Evolutionary conservation across 2,888 invertebrate species (phyloP).

Genomic region (Polyploca ridens): DNA sequence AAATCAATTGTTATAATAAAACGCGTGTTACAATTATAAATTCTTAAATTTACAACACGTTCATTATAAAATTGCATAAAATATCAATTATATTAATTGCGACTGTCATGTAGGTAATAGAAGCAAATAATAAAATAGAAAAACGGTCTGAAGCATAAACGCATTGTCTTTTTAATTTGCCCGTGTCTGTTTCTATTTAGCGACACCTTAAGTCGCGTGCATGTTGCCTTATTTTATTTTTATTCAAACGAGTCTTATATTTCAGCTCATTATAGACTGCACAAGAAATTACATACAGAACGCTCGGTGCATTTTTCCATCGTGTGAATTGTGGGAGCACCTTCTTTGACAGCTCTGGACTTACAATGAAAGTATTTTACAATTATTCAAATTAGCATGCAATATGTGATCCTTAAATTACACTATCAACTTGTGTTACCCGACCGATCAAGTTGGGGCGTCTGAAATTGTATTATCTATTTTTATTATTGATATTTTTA

Average conservation of each 20-base stretch:
- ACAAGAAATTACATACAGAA: conserved; percentile 23
- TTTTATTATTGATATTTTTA: not conserved
- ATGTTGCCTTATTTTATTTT: conserved; percentile 27
- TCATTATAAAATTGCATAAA: not conserved
- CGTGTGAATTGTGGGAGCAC: conserved; percentile 41
- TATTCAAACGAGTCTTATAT: conserved; percentile 42
- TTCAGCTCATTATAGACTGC: conserved; percentile 46
- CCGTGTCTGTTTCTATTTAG: conserved; percentile 19
- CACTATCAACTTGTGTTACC: not conserved
- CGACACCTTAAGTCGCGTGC: conserved; percentile 51
- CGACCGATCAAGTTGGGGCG: not conserved
- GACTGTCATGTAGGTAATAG: not conserved
- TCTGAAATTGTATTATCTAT: not conserved
- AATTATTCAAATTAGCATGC: conserved; percentile 27
- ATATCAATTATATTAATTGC: not conserved
- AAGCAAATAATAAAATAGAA: conserved; percentile 29
- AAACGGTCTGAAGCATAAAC: conserved; percentile 29
- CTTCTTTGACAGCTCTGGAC: conserved; percentile 35
- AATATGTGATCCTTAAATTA: conserved; percentile 14
- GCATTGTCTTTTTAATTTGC: conserved; percentile 38
- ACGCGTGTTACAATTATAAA: not conserved
- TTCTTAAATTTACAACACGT: not conserved
- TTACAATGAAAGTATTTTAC: conserved; percentile 26
- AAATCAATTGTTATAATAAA: not conserved
- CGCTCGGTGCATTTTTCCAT: conserved; percentile 26